Evolutionary conservation across 2,113 vertebrate genomes (phyloP).

Genomic region (Nettapus auritus): DNA sequence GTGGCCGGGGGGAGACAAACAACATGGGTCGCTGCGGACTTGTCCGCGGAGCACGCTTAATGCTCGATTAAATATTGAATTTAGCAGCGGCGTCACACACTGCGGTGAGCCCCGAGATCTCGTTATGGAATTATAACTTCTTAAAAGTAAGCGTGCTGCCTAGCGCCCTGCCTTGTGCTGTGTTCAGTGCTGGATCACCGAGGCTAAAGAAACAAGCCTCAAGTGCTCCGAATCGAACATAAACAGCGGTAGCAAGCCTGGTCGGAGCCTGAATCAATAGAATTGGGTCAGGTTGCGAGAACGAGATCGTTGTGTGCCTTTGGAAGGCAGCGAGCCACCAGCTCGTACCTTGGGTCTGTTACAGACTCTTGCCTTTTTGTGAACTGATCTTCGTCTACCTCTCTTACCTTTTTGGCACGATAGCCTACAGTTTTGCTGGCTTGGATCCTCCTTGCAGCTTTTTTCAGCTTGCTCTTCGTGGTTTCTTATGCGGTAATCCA

Average conservation of each 20-base stretch:
- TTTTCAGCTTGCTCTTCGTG: neutral
- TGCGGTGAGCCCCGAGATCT: conserved; percentile 56
- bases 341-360: neutral
- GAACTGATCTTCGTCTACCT: neutral
- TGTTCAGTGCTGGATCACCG: conserved; percentile 29
- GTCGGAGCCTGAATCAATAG: neutral
- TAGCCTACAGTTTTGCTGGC: accelerated
- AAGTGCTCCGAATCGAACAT: neutral
- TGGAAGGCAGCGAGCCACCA: neutral
- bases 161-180: neutral
- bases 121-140: conserved; percentile 41
- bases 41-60: conserved; percentile 28
- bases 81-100: conserved; percentile 49
- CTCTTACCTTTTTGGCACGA: neutral
- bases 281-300: conserved; percentile 17
- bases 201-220: neutral
- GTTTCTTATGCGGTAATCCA: neutral
- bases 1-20: neutral
- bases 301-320: neutral
- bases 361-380: neutral
- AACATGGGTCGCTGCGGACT: neutral
- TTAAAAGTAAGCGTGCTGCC: conserved; percentile 11
- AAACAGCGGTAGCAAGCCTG: neutral
- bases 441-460: accelerated
- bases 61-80: conserved; percentile 64